These are phyloP conservation scores for Paralichthys olivaceus DNA, from an alignment of 2,113 vertebrate species.

Conservation along the genomic window DNA sequence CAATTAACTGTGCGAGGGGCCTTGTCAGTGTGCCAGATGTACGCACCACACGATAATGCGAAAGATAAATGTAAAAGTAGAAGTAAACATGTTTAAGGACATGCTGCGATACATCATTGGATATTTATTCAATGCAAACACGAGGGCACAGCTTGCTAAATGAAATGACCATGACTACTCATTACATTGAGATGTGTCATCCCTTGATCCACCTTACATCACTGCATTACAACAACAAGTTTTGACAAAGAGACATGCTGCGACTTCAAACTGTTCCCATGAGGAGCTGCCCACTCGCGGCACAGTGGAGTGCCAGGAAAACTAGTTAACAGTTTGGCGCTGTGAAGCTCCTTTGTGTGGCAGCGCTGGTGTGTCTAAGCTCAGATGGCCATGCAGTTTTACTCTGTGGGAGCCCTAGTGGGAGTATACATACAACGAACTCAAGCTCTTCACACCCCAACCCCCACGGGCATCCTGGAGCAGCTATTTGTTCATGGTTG, in stretches of 20 bases:
- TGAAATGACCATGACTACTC: background rate
- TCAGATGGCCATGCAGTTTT: constrained; percentile 74
- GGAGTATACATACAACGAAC: constrained; percentile 64
- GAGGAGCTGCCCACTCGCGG: constrained; percentile 69
- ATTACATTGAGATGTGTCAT: background rate
- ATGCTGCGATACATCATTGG: background rate
- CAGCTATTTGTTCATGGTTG: constrained; percentile 10
- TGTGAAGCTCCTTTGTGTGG: constrained; percentile 69
- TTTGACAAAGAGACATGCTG: constrained; percentile 62
- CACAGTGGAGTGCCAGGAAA: constrained; percentile 60
- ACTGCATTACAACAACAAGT: constrained; percentile 37
- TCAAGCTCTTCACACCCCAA: constrained; percentile 66
- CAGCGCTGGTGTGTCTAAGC: constrained; percentile 52
- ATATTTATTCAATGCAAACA: background rate
- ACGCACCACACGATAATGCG: background rate
- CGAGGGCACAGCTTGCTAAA: background rate
- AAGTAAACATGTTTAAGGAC: background rate
- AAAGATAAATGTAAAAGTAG: constrained; percentile 3
- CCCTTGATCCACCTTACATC: constrained; percentile 35
- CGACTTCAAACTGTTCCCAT: constrained; percentile 65
- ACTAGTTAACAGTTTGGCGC: constrained; percentile 66
- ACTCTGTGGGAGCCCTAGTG: constrained; percentile 64
- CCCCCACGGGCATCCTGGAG: constrained; percentile 61
- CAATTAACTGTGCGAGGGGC: constrained; percentile 40
- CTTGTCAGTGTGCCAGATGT: constrained; percentile 27